phyloP scores from a whole-genome alignment of 2,797 vertebrate species.

The Premnoplex brunnescens region DNA sequence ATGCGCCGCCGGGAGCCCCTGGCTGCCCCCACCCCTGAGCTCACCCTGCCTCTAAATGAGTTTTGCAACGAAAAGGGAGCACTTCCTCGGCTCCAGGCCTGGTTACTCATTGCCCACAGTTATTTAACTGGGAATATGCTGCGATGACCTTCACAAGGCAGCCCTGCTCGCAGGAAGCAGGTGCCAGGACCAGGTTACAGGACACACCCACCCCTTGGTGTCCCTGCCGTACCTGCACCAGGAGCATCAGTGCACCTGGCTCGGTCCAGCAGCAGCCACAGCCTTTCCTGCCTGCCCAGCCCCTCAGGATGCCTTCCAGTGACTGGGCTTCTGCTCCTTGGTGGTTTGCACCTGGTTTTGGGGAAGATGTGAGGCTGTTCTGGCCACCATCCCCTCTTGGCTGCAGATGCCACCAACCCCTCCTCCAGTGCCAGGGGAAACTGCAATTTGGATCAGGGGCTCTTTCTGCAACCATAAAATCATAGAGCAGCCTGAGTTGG shows the following conservation, averaged over 20 bases:
- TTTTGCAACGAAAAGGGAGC: neutral
- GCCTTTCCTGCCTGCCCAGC: neutral
- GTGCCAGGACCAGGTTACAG: neutral
- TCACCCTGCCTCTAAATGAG: fast-evolving
- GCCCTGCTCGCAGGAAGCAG: fast-evolving
- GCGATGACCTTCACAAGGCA: neutral
- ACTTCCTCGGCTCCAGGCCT: neutral
- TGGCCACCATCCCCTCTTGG: neutral
- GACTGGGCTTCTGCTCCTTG: neutral
- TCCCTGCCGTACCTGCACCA: neutral
- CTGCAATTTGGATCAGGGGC: fast-evolving
- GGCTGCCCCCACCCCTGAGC: neutral
- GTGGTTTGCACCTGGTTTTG: neutral
- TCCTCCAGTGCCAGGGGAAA: neutral
- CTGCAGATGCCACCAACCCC: fast-evolving
- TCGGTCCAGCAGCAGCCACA: neutral
- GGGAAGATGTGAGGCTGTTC: fast-evolving
- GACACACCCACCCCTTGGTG: neutral
- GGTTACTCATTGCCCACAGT: neutral
- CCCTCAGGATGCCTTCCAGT: fast-evolving
- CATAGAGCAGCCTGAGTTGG: neutral
- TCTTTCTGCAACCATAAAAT: neutral
- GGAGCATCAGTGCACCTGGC: too few relatives aligned
- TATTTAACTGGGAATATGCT: fast-evolving
- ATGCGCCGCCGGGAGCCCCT: fast-evolving